phyloP scores from a whole-genome alignment of 2,888 invertebrate genomes.

The Crossocerus cetratus region DNA sequence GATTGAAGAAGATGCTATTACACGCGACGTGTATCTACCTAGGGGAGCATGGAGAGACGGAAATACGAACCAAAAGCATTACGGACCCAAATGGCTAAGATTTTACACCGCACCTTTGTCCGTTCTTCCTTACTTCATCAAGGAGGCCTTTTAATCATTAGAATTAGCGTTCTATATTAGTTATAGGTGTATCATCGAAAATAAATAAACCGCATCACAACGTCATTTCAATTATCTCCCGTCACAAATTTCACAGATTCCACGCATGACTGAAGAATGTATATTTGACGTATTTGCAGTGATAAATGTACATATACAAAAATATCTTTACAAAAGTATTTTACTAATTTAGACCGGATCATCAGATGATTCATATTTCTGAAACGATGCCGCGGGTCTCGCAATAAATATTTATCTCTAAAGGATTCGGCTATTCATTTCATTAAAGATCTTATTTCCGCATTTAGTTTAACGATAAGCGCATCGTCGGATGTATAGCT shows the following conservation, averaged over 20 bases:
- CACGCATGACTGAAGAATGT: not conserved
- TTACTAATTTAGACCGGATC: slow-evolving; percentile 1
- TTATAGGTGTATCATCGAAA: slow-evolving; percentile 42
- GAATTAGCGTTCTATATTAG: not conserved
- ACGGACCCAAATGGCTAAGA: slow-evolving; percentile 82
- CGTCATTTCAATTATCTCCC: no score
- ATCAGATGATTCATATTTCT: slow-evolving; percentile 4
- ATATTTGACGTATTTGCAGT: slow-evolving; percentile 35
- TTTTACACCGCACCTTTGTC: slow-evolving; percentile 84
- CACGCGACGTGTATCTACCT: slow-evolving; percentile 87
- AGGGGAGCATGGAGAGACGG: slow-evolving; percentile 85
- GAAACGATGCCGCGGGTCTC: no score
- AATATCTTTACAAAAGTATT: slow-evolving; percentile 10
- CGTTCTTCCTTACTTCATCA: slow-evolving; percentile 83
- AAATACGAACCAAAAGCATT: slow-evolving; percentile 69
- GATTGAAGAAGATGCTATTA: slow-evolving; percentile 80
- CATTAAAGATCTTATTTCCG: slow-evolving; percentile 78
- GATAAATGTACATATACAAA: slow-evolving; percentile 18
- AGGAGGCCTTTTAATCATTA: not conserved
- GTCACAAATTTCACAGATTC: no score
- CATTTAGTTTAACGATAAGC: slow-evolving; percentile 78
- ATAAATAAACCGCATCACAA: no score
- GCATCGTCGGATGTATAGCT: slow-evolving; percentile 77
- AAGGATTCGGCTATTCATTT: slow-evolving; percentile 28
- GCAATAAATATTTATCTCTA: no score